Evolutionary conservation across 2,113 vertebrate species (phyloP).

Genomic region (Capreolus pygargus): DNA sequence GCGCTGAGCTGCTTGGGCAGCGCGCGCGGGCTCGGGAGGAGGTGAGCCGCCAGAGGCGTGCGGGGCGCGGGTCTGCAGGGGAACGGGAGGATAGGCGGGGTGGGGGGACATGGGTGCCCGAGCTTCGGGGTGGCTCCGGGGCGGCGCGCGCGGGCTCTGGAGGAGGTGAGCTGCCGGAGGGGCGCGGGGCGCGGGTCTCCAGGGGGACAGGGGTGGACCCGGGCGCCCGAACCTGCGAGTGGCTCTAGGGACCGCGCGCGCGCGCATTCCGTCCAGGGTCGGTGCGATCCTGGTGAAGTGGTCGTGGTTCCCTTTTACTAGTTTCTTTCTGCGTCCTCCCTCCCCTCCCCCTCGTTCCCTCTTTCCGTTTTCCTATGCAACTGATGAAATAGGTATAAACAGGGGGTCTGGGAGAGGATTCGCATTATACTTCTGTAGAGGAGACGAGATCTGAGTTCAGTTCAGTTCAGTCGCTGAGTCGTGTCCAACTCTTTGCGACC

Average conservation of each 20-base stretch:
- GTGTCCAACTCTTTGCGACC: too few species aligned
- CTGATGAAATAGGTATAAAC: too few species aligned
- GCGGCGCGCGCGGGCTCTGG: background rate
- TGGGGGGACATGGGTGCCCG: background rate
- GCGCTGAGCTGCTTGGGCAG: background rate
- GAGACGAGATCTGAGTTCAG: background rate
- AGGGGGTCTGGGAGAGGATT: fast-evolving
- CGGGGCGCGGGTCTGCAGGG: background rate
- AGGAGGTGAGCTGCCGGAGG: background rate
- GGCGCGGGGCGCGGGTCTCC: background rate
- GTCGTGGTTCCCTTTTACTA: background rate
- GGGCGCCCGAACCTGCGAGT: background rate
- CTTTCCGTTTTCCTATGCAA: background rate
- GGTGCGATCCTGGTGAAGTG: fast-evolving
- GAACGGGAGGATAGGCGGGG: too few species aligned
- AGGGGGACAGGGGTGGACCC: too few species aligned
- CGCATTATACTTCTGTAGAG: background rate
- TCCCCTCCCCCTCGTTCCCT: too few species aligned
- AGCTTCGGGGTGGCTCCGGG: too few species aligned
- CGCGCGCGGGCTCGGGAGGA: background rate
- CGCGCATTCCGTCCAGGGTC: fast-evolving
- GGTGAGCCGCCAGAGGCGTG: background rate
- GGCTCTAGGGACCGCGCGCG: fast-evolving
- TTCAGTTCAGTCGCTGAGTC: too few species aligned
- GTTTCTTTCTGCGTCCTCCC: background rate